Evolutionary conservation across 2,797 vertebrate genomes (phyloP).

Genomic region (Enteromius mattozi): DNA sequence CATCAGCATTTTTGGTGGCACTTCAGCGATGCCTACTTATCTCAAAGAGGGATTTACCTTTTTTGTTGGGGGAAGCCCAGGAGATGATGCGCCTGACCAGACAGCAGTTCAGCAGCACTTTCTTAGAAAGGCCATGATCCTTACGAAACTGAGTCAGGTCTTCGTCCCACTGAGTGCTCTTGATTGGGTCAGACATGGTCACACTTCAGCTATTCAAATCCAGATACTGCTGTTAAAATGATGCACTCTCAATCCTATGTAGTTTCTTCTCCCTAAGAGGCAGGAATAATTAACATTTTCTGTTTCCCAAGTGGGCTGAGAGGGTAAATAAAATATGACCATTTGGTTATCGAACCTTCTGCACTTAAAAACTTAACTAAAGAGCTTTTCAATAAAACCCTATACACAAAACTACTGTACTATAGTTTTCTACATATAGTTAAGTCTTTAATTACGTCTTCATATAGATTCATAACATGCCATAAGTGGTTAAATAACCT

Average conservation of each 20-base stretch:
- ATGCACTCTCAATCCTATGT: not conserved
- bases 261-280: not conserved
- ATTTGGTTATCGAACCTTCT: not conserved
- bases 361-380: not conserved
- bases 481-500: not conserved
- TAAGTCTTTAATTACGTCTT: not conserved
- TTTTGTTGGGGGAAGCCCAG: conserved; percentile 80
- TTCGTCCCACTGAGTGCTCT: conserved; percentile 78
- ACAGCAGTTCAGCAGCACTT: conserved; percentile 84
- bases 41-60: conserved; percentile 75
- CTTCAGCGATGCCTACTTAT: not conserved
- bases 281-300: not conserved
- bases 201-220: conserved; percentile 60
- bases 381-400: not conserved
- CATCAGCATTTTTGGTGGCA: not conserved
- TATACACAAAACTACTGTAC: not conserved
- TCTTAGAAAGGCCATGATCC: conserved; percentile 80
- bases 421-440: not conserved
- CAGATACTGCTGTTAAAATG: conserved; percentile 4
- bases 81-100: conserved; percentile 82
- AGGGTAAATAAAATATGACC: conserved; percentile 22
- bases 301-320: not conserved
- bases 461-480: not conserved
- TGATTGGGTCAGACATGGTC: conserved; percentile 76
- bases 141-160: conserved; percentile 77